Percentiles rank a stretch among this genome's conserved stretches.
These are phyloP conservation scores for Lytechinus pictus DNA, from an alignment of 35 echinoderm and acorn worm species.

Conservation along the genomic window DNA sequence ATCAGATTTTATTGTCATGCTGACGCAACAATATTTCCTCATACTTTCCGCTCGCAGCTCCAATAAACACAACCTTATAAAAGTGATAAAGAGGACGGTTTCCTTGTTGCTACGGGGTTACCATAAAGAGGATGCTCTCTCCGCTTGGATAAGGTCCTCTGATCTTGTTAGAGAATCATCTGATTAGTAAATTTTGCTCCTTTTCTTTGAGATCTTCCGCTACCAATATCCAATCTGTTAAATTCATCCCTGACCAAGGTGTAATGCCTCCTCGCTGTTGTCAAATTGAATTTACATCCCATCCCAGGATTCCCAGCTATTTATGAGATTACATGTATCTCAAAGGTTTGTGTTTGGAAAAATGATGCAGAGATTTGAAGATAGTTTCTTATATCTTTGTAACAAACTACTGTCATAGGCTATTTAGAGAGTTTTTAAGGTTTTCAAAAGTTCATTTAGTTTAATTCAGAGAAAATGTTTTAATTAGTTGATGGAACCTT, in stretches of 20 bases:
- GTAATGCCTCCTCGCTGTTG: not conserved
- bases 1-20: not conserved
- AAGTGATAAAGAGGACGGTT: not conserved
- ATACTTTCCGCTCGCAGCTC: not conserved
- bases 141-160: not conserved
- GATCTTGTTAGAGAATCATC: slow-evolving; percentile 11
- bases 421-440: too few species aligned
- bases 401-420: too few species aligned
- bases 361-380: not conserved
- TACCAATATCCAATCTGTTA: not conserved
- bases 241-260: not conserved
- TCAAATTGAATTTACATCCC: slow-evolving; percentile 18
- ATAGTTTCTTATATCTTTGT: too few species aligned
- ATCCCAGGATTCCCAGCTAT: not conserved
- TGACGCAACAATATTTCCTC: not conserved
- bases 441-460: too few species aligned
- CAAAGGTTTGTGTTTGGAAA: not conserved
- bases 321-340: not conserved
- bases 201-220: not conserved
- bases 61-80: not conserved
- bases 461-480: too few species aligned
- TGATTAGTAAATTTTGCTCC: not conserved
- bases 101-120: not conserved
- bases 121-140: not conserved
- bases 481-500: too few species aligned